Evolutionary conservation across 2,113 vertebrate genomes (phyloP).

Genomic region (Mobula hypostoma): DNA sequence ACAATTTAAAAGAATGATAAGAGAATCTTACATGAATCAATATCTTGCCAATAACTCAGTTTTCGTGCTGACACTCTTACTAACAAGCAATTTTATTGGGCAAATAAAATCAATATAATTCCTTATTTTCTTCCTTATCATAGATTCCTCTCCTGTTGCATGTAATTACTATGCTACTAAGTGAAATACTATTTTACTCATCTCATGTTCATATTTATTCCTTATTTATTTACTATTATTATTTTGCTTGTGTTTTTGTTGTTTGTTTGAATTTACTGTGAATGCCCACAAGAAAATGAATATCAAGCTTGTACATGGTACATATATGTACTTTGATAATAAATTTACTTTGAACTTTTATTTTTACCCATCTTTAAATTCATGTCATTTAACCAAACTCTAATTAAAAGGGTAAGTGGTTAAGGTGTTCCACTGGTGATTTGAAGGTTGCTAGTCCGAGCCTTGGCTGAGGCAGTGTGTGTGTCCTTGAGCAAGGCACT

Average conservation of each 20-base stretch:
- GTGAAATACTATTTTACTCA: background rate
- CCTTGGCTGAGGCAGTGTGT: too few relatives aligned
- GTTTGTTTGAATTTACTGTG: too few relatives aligned
- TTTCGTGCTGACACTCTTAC: background rate
- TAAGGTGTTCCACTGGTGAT: too few relatives aligned
- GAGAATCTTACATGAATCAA: background rate
- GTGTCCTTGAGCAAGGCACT: too few relatives aligned
- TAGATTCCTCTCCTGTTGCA: background rate
- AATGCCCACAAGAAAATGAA: too few relatives aligned
- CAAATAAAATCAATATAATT: background rate
- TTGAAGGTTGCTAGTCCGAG: too few relatives aligned
- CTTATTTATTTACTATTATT: too few relatives aligned
- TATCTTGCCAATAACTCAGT: background rate
- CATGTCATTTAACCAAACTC: background rate
- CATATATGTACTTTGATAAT: too few relatives aligned
- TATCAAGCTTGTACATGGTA: too few relatives aligned
- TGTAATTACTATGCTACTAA: background rate
- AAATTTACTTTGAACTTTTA: too few relatives aligned
- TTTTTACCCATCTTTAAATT: background rate
- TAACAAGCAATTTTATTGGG: background rate
- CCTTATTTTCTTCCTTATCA: background rate
- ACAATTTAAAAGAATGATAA: background rate
- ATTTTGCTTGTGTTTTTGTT: too few relatives aligned
- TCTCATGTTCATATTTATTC: too few relatives aligned
- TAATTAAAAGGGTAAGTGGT: background rate